Evolutionary conservation across 1,140 invertebrate species (phyloP).

Genomic region (Microplitis demolitor): DNA sequence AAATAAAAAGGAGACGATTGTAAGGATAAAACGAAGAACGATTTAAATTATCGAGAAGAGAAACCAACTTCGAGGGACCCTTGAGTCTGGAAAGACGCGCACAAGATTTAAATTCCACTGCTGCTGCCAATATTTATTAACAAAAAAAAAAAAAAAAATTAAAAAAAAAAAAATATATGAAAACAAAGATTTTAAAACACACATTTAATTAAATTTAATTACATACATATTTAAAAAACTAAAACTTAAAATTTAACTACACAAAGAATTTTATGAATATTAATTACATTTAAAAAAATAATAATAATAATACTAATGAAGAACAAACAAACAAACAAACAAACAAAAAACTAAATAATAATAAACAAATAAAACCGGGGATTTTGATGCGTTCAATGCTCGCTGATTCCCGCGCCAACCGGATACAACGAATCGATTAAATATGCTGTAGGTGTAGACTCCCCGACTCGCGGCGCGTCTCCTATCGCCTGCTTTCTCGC

Average conservation of each 20-base stretch:
- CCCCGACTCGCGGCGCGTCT: constrained; percentile 25
- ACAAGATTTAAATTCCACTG: constrained; percentile 57
- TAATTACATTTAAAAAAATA: constrained; percentile 2
- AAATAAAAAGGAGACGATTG: not conserved
- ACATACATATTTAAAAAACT: not conserved
- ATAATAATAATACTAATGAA: not conserved
- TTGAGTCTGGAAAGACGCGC: constrained; percentile 45
- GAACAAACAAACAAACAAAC: not conserved
- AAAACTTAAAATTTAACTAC: not conserved
- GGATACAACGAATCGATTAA: constrained; percentile 60
- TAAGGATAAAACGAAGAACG: not conserved
- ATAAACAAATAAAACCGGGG: constrained; percentile 18
- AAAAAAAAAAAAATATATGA: not conserved
- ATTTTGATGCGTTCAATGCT: constrained; percentile 38
- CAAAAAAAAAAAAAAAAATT: constrained; percentile 7
- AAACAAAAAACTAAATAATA: not conserved
- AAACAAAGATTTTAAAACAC: constrained; percentile 13
- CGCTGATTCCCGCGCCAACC: constrained; percentile 53
- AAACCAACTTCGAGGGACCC: constrained; percentile 35
- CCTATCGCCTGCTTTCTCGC: constrained; percentile 10
- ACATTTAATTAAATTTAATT: not conserved
- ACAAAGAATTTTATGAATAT: not conserved
- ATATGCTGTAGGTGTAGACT: constrained; percentile 25
- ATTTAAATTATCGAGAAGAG: constrained; percentile 1
- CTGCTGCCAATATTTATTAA: constrained; percentile 43